Evolutionary conservation across 64 coral and sea anemone genomes (phyloP), one percentile per base, ranked within the genome.

Genomic region (Pachyseris speciosa): DNA sequence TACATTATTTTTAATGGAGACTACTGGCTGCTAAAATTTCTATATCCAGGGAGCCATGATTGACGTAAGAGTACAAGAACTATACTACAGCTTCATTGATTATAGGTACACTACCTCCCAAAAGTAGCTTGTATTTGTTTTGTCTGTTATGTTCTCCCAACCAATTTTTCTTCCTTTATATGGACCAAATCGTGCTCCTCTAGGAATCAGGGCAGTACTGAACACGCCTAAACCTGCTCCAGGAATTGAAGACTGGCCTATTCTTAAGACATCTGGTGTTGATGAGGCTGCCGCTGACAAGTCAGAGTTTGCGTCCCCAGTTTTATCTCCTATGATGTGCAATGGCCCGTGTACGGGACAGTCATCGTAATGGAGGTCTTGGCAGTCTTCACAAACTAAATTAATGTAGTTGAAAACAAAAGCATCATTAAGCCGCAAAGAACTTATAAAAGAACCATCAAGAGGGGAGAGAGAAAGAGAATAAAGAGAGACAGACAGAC

Each of bases 381-480:
- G 85, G 33, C 92, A 94, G 26, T 94, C 92, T 72, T 94, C 91
- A 16, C 91, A 93, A 87, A 64, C 91, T 91, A 59, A 65, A 74
- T 19, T 28, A 29, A n/a, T 25, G 59, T 25, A 9, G 10, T 27
- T 64, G n/a, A 28, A 64, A 28, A 1, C 24, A 64, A 64, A 28
- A 25, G 13, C 4, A 48, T 19, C n/a, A n/a, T n/a, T n/a, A n/a
- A n/a, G n/a, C n/a, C n/a, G n/a, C 11, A 45, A 45, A 45, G 4
- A 45, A 45, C 4, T 45, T 45, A 45, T 45, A 4, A 6, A 45
- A 45, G 43, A 45, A 45, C 11, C 43, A 45, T 45, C n/a, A n/a
- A n/a, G n/a, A n/a, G n/a, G n/a, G n/a, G n/a, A n/a, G n/a, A n/a
- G n/a, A n/a, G n/a, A n/a, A n/a, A n/a, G n/a, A n/a, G n/a, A n/a